A percentile compares a stretch with the other conserved stretches of the same genome.
Evolutionary conservation across 2,113 vertebrate genomes (phyloP).

Genomic region (Ceyx margarethae): DNA sequence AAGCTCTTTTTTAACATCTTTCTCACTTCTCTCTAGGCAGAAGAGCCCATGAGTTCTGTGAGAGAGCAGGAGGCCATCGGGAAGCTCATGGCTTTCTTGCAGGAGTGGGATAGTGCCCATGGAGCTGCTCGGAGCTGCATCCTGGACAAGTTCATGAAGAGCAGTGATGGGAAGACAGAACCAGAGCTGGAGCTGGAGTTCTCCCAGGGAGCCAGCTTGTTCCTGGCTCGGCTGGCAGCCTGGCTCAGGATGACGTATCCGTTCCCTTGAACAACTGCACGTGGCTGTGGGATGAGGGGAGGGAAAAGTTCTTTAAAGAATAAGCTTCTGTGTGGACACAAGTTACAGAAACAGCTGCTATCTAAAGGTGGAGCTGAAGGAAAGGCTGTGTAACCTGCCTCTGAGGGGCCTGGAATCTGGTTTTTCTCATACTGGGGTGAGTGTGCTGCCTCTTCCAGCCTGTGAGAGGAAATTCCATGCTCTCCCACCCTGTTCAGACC

Average conservation of each 20-base stretch:
- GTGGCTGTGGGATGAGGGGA: neutral
- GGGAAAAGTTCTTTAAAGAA: neutral
- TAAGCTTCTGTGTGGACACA: neutral
- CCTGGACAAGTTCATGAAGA: slow-evolving; percentile 76
- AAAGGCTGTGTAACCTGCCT: neutral
- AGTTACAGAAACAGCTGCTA: neutral
- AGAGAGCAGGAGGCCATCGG: slow-evolving; percentile 75
- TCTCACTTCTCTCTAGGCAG: slow-evolving; percentile 2
- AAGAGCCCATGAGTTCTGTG: slow-evolving; percentile 67
- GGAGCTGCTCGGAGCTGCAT: slow-evolving; percentile 62
- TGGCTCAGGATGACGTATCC: slow-evolving; percentile 86
- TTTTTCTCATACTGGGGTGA: neutral
- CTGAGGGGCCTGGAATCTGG: neutral
- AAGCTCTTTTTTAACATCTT: neutral
- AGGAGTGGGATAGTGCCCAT: slow-evolving; percentile 81
- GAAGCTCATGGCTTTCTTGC: slow-evolving; percentile 77
- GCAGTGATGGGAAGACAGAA: slow-evolving; percentile 76
- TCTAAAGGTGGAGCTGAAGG: neutral
- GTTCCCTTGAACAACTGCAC: neutral
- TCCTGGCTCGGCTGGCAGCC: slow-evolving; percentile 81
- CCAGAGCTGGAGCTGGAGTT: slow-evolving; percentile 85
- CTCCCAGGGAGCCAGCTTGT: slow-evolving; percentile 82
- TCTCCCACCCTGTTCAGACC: neutral
- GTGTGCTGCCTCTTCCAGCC: neutral
- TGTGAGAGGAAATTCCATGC: neutral